Base-by-base conservation (phyloP, 2,888 invertebrate genomes). In the Mimas tiliae region DNA sequence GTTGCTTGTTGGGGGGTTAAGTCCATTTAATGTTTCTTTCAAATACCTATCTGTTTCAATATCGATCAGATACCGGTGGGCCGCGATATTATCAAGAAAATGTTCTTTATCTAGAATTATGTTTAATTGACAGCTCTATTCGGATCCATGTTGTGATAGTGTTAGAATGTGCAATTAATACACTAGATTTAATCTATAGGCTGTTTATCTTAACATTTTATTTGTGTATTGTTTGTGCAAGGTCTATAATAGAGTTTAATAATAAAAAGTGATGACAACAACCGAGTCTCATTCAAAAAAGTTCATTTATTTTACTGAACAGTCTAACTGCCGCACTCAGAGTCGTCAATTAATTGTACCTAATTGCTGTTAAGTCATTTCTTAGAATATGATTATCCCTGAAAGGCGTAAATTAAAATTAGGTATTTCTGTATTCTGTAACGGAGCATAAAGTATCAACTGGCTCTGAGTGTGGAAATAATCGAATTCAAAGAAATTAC, bases 101-200 rank as follows among this genome's bases (percentile, higher is more conserved):
- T 68, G 67, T 68, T 76, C 68, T 63, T 67, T 75, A 69, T 55
- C 52, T 63, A 67, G 67, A 73, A 71, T 64, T 73, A 71, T 68
- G 71, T 68, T 67, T 70, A 74, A 77, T 69, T 76, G 79, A 79
- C 79, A 77, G 75, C 69, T 73, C 69, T 66, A 67, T 71, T 69
- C 53, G 64, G 52, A 58, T 58, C 55, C n/a, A 38, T 34, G 12
- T 45, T 47, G 62, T 62, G 62, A 62, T 47, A 62, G 4, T 47
- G 14, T 62, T 21, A 45, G 27, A 47, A 63, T 63, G n/a, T 48
- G 42, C 27, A 63, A 42, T 58, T 42, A 58, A 50, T 58, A 7
- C 38, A 19, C 19, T 58, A 55, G 58, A 42, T 58, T 12, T 16
- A 11, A 19, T 42, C 58, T 19, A n/a, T n/a, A 48, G n/a, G n/a